Percentiles rank a stretch among this genome's conserved stretches.
Conservation (phyloP, 1,140 invertebrate genomes). For the Magallana angulata region DNA sequence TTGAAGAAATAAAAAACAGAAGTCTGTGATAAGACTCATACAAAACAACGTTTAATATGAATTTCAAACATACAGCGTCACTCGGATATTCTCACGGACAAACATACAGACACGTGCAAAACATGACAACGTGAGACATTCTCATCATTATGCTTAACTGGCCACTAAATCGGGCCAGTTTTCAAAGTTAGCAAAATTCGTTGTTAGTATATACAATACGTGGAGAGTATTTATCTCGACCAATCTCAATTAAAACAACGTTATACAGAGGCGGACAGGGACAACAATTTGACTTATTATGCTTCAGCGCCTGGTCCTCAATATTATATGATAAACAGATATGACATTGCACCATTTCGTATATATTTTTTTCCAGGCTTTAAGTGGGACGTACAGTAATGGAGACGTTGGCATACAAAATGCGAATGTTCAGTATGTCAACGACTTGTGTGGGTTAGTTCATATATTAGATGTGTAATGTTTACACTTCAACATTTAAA, state of each 20-base stretch:
- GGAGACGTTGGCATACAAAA: slow-evolving; percentile 3
- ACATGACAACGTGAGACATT: background rate
- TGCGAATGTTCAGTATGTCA: slow-evolving; percentile 27
- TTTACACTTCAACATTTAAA: slow-evolving; percentile 34
- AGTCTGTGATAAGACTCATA: slow-evolving; percentile 2
- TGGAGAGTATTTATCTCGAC: slow-evolving; percentile 17
- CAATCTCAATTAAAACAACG: background rate
- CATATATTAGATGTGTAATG: slow-evolving; percentile 34
- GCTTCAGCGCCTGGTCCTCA: background rate
- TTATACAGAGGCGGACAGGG: background rate
- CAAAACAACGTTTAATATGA: slow-evolving; percentile 36
- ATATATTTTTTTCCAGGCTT: background rate
- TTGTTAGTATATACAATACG: background rate
- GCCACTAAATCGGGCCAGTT: background rate
- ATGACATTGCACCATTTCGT: slow-evolving; percentile 22
- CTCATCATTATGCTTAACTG: slow-evolving; percentile 9
- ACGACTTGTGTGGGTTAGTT: slow-evolving; percentile 12
- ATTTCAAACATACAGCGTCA: slow-evolving; percentile 9
- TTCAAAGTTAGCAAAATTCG: background rate
- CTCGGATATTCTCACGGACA: slow-evolving; percentile 20
- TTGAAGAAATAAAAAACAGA: background rate
- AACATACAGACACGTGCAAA: slow-evolving; percentile 33
- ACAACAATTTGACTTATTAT: background rate
- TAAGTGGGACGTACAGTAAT: background rate
- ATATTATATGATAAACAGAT: background rate